Evolutionary conservation across 2,113 vertebrate species (phyloP).

Genomic region (Sinocyclocheilus anophthalmus): DNA sequence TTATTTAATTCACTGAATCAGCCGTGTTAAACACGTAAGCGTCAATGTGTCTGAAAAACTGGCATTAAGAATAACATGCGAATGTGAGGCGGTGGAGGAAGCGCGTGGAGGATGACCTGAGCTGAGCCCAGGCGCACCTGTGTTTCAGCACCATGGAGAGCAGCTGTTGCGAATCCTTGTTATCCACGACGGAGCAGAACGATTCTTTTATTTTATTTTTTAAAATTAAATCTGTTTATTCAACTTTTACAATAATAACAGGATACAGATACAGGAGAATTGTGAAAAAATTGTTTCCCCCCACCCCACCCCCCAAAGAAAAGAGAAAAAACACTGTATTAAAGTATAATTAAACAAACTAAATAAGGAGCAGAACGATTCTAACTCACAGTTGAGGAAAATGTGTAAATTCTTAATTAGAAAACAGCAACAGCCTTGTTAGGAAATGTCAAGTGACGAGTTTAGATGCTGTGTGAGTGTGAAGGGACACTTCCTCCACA

Average conservation of each 20-base stretch:
- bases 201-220: neutral
- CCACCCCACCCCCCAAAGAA: too few species aligned
- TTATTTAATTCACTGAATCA: neutral
- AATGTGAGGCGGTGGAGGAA: neutral
- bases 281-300: too few species aligned
- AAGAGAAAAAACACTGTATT: too few species aligned
- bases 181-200: neutral
- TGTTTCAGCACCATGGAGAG: constrained; percentile 68
- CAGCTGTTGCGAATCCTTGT: neutral
- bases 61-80: neutral
- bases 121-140: constrained; percentile 5
- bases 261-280: too few species aligned
- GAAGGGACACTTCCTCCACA: neutral
- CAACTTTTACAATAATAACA: too few species aligned
- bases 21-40: neutral
- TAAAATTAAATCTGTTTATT: too few species aligned
- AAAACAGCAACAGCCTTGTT: neutral
- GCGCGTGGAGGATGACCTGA: constrained; percentile 31
- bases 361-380: neutral
- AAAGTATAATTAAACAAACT: too few species aligned
- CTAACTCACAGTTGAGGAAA: neutral
- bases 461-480: neutral
- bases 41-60: neutral
- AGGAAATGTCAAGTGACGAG: neutral
- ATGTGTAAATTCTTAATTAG: neutral